These are phyloP conservation scores for Hermaeophaga mercurialis DNA, from an alignment of 2,888 invertebrate genomes.

Conservation along the genomic window DNA sequence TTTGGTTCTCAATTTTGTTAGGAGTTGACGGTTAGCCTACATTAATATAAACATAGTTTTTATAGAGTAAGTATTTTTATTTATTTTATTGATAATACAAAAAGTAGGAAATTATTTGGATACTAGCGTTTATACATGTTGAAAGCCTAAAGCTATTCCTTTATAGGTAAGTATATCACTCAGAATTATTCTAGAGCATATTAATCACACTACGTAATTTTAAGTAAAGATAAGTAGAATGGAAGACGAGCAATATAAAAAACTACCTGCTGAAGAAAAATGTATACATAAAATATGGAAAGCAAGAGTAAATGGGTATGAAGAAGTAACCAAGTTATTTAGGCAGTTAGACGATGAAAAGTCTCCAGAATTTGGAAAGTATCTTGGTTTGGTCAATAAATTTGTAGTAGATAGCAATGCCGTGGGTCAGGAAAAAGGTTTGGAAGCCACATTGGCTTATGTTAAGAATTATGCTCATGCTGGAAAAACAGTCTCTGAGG, in stretches of 20 bases:
- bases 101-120: too few relatives aligned
- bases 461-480: slow-evolving; percentile 89
- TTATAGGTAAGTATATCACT: too few relatives aligned
- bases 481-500: slow-evolving; percentile 87
- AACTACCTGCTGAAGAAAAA: slow-evolving; percentile 86
- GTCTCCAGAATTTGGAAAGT: slow-evolving; percentile 92
- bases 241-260: slow-evolving; percentile 74
- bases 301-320: slow-evolving; percentile 91
- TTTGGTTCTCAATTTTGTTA: too few relatives aligned
- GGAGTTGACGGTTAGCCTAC: too few relatives aligned
- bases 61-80: too few relatives aligned
- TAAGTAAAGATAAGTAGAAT: slow-evolving; percentile 9
- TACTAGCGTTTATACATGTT: too few relatives aligned
- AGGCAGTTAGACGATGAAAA: slow-evolving; percentile 89
- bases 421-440: slow-evolving; percentile 92
- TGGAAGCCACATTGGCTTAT: slow-evolving; percentile 89
- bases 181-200: too few relatives aligned
- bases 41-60: too few relatives aligned
- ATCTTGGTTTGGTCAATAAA: slow-evolving; percentile 87
- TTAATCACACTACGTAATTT: too few relatives aligned
- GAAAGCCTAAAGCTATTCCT: too few relatives aligned
- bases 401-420: slow-evolving; percentile 95
- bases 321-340: slow-evolving; percentile 89
- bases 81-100: too few relatives aligned
- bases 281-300: slow-evolving; percentile 96